A percentile compares a stretch with the other conserved stretches of the same genome.
These are phyloP conservation scores for Netelia melanura DNA, from an alignment of 2,888 invertebrate genomes.

Conservation along the genomic window DNA sequence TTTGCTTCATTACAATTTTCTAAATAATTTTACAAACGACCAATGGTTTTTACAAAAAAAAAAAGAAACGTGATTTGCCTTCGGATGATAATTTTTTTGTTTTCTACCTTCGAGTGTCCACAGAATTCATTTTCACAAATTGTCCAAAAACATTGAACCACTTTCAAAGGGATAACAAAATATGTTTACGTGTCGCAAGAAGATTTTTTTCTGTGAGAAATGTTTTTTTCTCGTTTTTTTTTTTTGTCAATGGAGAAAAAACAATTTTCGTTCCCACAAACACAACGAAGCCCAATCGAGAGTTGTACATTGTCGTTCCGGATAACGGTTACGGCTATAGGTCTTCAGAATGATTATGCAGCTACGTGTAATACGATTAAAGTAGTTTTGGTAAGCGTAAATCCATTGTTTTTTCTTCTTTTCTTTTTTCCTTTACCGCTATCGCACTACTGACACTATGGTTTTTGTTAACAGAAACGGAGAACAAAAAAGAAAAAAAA, in stretches of 20 bases:
- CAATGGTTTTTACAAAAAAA: conserved; percentile 5
- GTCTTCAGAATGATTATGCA: conserved; percentile 70
- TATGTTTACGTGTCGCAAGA: conserved; percentile 31
- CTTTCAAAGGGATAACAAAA: neutral
- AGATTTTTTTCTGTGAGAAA: neutral
- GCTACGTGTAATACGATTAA: conserved; percentile 70
- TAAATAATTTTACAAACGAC: neutral
- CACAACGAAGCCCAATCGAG: conserved; percentile 57
- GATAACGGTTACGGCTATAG: conserved; percentile 48
- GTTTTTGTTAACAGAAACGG: conserved; percentile 55
- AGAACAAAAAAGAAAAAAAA: conserved; percentile 56
- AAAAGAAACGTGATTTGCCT: no score
- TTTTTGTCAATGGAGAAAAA: neutral
- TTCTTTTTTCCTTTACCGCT: conserved; percentile 46
- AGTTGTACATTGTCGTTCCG: conserved; percentile 55
- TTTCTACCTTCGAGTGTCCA: no score
- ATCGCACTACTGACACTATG: conserved; percentile 63
- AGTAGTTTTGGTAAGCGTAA: conserved; percentile 75
- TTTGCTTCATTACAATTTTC: no score
- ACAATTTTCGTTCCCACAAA: conserved; percentile 21
- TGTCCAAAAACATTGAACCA: no score
- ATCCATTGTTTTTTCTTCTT: conserved; percentile 65
- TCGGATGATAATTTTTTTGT: no score
- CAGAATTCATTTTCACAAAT: no score
- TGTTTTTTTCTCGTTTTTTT: conserved; percentile 18